A percentile compares a stretch with the other conserved stretches of the same genome.
These are phyloP conservation scores for Homarus gammarus DNA, from an alignment of 2,888 invertebrate genomes.

Conservation along the genomic window DNA sequence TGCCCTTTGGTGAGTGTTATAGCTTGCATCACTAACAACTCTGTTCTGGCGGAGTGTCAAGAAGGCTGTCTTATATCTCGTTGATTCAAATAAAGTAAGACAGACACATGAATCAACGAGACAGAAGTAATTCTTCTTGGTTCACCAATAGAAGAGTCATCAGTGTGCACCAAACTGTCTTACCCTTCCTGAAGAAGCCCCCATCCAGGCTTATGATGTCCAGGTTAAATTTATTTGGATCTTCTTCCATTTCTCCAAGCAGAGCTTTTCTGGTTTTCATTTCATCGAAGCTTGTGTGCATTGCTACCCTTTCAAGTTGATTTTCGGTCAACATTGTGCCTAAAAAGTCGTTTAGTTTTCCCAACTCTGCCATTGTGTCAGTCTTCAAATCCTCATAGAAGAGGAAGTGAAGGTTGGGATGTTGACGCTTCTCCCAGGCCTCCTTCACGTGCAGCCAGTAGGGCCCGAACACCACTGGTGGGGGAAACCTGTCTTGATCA, in stretches of 20 bases:
- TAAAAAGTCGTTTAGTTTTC: conserved; percentile 28
- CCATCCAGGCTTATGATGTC: neutral
- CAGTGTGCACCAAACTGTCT: neutral
- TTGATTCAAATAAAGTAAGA: no score
- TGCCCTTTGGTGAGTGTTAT: no score
- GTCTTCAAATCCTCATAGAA: conserved; percentile 52
- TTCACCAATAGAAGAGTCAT: no score
- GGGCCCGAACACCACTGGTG: conserved; percentile 26
- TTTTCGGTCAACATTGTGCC: conserved; percentile 8
- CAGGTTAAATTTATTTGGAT: neutral
- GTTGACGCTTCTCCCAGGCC: conserved; percentile 43
- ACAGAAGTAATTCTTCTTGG: no score
- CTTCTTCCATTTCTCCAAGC: neutral
- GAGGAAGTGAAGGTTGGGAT: conserved; percentile 45
- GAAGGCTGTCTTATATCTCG: no score
- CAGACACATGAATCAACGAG: no score
- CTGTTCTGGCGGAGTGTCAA: no score
- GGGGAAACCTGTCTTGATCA: no score
- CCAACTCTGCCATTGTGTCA: neutral
- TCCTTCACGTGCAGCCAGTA: conserved; percentile 54
- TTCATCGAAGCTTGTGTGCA: conserved; percentile 46
- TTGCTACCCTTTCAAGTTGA: conserved; percentile 27
- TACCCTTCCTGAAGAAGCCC: conserved; percentile 55
- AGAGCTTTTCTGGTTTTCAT: conserved; percentile 29
- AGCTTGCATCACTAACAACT: no score